phyloP scores from a whole-genome alignment of 2,888 invertebrate genomes.

The Dromius quadrimaculatus region DNA sequence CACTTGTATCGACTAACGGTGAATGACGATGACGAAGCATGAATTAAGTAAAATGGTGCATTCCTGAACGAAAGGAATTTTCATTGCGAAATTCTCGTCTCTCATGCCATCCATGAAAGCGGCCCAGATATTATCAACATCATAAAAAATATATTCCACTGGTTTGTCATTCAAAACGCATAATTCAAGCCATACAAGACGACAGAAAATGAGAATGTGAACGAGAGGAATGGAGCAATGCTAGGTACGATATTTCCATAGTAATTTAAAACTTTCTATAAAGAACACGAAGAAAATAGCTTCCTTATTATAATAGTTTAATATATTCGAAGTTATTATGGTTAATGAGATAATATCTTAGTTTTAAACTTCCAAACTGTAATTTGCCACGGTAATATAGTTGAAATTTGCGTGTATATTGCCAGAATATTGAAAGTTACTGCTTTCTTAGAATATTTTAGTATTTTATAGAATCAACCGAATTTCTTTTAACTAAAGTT shows the following conservation, averaged over 20 bases:
- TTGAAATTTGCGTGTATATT: too few species aligned
- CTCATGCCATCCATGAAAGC: slow-evolving; percentile 22
- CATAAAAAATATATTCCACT: slow-evolving; percentile 34
- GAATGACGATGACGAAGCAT: slow-evolving; percentile 38
- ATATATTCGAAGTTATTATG: slow-evolving; percentile 15
- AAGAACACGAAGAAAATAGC: neutral
- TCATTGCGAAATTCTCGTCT: slow-evolving; percentile 45
- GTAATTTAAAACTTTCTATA: slow-evolving; percentile 18
- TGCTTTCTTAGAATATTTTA: too few species aligned
- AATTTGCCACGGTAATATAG: too few species aligned
- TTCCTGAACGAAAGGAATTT: slow-evolving; percentile 42
- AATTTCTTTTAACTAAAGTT: too few species aligned
- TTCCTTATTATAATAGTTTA: slow-evolving; percentile 14
- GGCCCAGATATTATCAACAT: slow-evolving; percentile 40
- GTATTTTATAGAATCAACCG: too few species aligned
- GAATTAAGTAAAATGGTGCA: slow-evolving; percentile 40
- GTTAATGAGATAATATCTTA: slow-evolving; percentile 22
- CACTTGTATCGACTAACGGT: slow-evolving; percentile 18
- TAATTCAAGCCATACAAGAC: slow-evolving; percentile 10
- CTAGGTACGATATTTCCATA: neutral
- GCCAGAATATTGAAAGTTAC: too few species aligned
- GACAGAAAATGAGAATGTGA: neutral
- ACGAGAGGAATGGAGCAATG: neutral
- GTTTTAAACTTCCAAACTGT: too few species aligned
- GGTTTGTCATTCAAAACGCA: slow-evolving; percentile 39